Evolutionary conservation across 2,888 invertebrate species (phyloP).

Genomic region (Rhodophaea formosa): DNA sequence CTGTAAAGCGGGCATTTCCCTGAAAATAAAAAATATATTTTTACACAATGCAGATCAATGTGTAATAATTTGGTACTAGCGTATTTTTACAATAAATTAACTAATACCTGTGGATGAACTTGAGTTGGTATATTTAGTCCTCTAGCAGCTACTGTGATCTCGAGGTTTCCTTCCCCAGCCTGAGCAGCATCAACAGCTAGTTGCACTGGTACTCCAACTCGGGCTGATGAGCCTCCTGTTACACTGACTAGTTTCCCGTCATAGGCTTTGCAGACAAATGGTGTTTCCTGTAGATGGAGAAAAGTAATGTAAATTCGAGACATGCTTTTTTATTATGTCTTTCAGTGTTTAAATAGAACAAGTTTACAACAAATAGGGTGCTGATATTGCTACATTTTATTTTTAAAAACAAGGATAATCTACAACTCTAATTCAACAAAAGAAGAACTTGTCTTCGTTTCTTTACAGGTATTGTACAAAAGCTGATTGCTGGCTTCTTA

Average conservation of each 20-base stretch:
- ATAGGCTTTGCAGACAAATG: conserved; percentile 95
- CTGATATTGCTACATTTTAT: no score
- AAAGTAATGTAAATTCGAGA: neutral
- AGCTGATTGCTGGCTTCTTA: conserved; percentile 34
- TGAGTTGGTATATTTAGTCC: conserved; percentile 97
- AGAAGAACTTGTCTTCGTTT: neutral
- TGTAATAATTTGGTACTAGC: no score
- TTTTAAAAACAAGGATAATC: no score
- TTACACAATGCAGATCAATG: no score
- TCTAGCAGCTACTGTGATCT: conserved; percentile 96
- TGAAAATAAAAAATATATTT: conserved; percentile 42
- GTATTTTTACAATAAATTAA: no score
- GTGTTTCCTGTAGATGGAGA: conserved; percentile 83
- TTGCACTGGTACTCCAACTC: conserved; percentile 94
- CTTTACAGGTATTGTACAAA: neutral
- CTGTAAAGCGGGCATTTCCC: conserved; percentile 90
- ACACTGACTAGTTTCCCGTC: conserved; percentile 94
- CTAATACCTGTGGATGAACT: conserved; percentile 91
- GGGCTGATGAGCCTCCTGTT: conserved; percentile 85
- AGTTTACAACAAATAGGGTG: no score
- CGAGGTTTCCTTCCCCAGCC: conserved; percentile 98
- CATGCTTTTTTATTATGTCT: no score
- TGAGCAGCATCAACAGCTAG: conserved; percentile 97
- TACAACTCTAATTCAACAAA: conserved; percentile 2
- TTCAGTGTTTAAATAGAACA: no score